Base-by-base conservation (phyloP, 2,888 invertebrate species). In the Coleophora deauratella region DNA sequence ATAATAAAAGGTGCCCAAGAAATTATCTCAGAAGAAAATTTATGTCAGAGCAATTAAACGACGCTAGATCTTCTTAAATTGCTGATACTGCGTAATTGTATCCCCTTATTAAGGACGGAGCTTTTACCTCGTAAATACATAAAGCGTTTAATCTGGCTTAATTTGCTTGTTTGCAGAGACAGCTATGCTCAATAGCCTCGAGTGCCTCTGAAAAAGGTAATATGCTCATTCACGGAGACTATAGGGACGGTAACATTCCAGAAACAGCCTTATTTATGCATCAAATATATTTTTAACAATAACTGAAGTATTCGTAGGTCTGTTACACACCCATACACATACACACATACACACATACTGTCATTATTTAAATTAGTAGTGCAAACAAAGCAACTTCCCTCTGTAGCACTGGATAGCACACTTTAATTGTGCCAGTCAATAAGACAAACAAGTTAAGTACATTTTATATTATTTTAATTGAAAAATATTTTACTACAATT, bases 61-160 rank as follows among this genome's bases (percentile, higher is more conserved):
- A 59, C 59, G 60, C 64, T 72, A 71, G 66, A 73, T 75, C 74
- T 76, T 62, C 71, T 69, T 71, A 72, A 76, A 73, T 73, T 71
- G 72, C 71, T 72, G 66, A 66, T 60, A 72, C 66, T 72, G 72
- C 66, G 71, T 76, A 78, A 78, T 78, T 76, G 76, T 78, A 72
- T 74, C 60, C 61, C 61, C 64, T 71, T 73, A 73, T 68, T 73
- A 71, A 72, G 69, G 63, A 72, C 64, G 59, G 66, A 62, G 66
- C 62, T 63, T 65, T 72, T 69, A 68, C 67, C 66, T 73, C 72
- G 72, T 72, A 73, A 73, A 75, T 72, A 73, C 6, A 21, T 68
- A 72, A 73, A 68, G 62, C 62, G 55, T 61, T 73, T 72, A 65
- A 74, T 73, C 67, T 58, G 57, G 56, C 69, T 72, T 68, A 63